phyloP scores from a whole-genome alignment of 2,113 vertebrate genomes.

The Alouatta palliata region DNA sequence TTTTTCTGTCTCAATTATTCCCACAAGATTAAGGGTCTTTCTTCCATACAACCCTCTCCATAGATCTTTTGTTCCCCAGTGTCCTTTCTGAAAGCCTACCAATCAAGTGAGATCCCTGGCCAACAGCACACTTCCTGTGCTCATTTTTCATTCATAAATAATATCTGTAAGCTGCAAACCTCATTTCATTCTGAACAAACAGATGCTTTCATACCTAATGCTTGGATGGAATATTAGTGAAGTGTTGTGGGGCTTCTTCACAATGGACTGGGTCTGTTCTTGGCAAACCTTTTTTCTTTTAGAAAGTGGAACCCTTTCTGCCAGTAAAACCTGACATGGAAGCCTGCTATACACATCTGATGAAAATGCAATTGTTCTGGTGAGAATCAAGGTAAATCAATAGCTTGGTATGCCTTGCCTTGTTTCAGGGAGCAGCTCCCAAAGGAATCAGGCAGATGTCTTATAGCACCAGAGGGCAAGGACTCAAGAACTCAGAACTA shows the following conservation, averaged over 20 bases:
- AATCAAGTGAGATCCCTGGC: not conserved
- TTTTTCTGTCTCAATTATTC: not conserved
- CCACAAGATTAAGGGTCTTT: not conserved
- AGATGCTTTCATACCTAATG: not conserved
- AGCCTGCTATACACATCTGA: not conserved
- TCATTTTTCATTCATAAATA: not conserved
- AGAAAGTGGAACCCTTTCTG: not conserved
- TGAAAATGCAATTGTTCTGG: not conserved
- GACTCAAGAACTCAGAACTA: not conserved
- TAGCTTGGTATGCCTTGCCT: not conserved
- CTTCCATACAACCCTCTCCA: not conserved
- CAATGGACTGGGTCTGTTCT: not conserved
- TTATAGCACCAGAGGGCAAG: not conserved
- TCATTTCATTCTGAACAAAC: not conserved
- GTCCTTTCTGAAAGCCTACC: not conserved
- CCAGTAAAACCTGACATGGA: not conserved
- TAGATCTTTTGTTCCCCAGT: not conserved
- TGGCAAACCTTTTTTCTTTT: not conserved
- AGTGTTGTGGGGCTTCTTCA: not conserved
- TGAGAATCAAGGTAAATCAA: not conserved
- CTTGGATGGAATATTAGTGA: not conserved
- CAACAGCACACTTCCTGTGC: not conserved
- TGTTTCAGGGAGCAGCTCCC: not conserved
- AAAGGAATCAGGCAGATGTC: not conserved
- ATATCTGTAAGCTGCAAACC: not conserved